Evolutionary conservation across 1,140 invertebrate species (phyloP).

Genomic region (Drosophila mauritiana): DNA sequence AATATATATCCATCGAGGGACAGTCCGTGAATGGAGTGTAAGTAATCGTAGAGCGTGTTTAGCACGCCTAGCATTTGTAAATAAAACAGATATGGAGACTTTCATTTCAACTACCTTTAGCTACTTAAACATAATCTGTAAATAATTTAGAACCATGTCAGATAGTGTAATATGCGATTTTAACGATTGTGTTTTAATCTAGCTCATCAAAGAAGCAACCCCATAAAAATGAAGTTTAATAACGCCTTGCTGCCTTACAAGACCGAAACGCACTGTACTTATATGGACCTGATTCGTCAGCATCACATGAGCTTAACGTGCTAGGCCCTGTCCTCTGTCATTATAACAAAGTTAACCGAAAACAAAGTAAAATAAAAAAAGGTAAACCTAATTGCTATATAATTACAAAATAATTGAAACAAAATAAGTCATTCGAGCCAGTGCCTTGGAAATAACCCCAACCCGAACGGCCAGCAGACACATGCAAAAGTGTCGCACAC

Average conservation of each 20-base stretch:
- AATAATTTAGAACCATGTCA: no score
- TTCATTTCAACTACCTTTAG: no score
- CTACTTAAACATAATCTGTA: no score
- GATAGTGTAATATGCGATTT: no score
- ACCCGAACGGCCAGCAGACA: conserved; percentile 7
- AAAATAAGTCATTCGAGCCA: conserved; percentile 42
- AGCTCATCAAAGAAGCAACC: no score
- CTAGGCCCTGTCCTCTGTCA: conserved; percentile 26
- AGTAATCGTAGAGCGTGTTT: background rate
- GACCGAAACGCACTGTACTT: conserved; percentile 8
- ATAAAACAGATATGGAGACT: background rate
- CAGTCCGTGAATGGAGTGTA: conserved; percentile 8
- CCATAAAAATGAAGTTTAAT: background rate
- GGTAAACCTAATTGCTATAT: conserved; percentile 69
- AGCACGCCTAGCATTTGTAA: no score
- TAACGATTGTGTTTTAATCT: no score
- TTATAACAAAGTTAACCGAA: conserved; percentile 9
- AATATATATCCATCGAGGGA: conserved; percentile 9
- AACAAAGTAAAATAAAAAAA: conserved; percentile 41
- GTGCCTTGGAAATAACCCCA: conserved; percentile 53
- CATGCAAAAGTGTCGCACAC: conserved; percentile 35
- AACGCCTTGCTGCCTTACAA: background rate
- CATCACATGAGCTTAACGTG: conserved; percentile 57
- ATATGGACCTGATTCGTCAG: conserved; percentile 26
- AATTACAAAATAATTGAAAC: conserved; percentile 69